A percentile compares a stretch with the other conserved stretches of the same genome.
phyloP scores from a whole-genome alignment of 2,888 invertebrate genomes.

The Microplitis deprimator region DNA sequence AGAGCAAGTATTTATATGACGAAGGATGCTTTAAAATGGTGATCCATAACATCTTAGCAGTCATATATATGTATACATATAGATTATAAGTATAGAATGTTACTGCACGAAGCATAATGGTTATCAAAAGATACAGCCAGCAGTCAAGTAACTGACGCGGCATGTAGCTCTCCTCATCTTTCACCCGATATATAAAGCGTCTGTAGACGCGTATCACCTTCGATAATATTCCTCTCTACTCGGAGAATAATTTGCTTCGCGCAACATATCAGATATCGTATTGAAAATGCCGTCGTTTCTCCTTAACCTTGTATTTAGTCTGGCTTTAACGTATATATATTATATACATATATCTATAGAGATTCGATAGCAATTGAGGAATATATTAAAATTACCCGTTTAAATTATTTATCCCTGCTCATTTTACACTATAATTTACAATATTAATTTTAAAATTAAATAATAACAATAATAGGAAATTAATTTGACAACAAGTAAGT shows the following conservation, averaged over 20 bases:
- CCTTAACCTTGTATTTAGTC: not conserved
- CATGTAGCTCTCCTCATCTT: slow-evolving; percentile 43
- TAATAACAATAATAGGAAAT: not conserved
- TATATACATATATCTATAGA: not conserved
- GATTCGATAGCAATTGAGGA: not conserved
- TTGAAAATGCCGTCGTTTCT: slow-evolving; percentile 16
- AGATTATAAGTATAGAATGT: slow-evolving; percentile 52
- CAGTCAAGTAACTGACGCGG: slow-evolving; percentile 31
- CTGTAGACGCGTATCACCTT: slow-evolving; percentile 59
- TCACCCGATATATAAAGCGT: slow-evolving; percentile 50
- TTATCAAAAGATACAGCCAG: slow-evolving; percentile 21
- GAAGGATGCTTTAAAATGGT: slow-evolving; percentile 53
- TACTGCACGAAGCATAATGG: slow-evolving; percentile 45
- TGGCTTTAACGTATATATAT: not conserved
- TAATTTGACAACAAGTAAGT: not conserved
- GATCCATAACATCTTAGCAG: slow-evolving; percentile 60
- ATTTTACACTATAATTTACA: not conserved
- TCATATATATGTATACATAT: slow-evolving; percentile 10
- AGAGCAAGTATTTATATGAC: no score
- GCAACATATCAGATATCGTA: slow-evolving; percentile 53
- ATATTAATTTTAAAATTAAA: not conserved
- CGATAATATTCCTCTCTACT: slow-evolving; percentile 61
- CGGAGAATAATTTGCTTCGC: slow-evolving; percentile 59
- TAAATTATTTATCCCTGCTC: not conserved
- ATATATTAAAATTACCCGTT: not conserved